phyloP scores from a whole-genome alignment of 1,140 invertebrate species.

The Phymastichus coffea region DNA sequence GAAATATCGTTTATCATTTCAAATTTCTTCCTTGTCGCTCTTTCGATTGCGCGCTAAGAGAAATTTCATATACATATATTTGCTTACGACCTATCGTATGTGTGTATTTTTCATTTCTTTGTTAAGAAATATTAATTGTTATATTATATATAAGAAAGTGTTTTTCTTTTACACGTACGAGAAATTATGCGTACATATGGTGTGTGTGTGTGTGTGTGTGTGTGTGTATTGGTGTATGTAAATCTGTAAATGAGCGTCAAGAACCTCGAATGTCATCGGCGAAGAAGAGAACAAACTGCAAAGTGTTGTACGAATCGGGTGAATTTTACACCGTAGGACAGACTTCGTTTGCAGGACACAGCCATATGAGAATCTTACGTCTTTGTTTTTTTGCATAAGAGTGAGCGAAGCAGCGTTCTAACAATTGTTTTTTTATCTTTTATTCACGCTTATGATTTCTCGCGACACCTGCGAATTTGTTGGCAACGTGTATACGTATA shows the following conservation, averaged over 20 bases:
- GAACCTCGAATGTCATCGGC: constrained; percentile 16
- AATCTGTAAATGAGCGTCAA: no score
- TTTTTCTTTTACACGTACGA: constrained; percentile 2
- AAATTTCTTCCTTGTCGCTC: neutral
- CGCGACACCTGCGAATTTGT: neutral
- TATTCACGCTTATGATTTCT: neutral
- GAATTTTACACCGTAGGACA: constrained; percentile 24
- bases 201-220: no score
- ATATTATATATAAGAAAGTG: constrained; percentile 7
- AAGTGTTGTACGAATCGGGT: constrained; percentile 21
- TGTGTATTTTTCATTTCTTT: neutral
- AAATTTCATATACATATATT: constrained; percentile 16
- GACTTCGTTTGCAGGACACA: constrained; percentile 26
- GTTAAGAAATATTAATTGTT: constrained; percentile 8
- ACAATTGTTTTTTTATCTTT: constrained; percentile 2
- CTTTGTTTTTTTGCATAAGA: no score
- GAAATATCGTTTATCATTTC: no score
- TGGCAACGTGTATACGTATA: neutral
- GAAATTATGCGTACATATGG: no score
- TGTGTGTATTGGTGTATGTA: no score
- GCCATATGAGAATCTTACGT: constrained; percentile 26
- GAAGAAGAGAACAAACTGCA: constrained; percentile 22
- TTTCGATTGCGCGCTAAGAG: constrained; percentile 19
- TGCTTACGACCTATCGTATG: constrained; percentile 1
- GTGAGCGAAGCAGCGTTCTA: constrained; percentile 18